These are phyloP conservation scores for Coregonus sp. DNA, from an alignment of 2,797 vertebrate genomes.

Conservation along the genomic window DNA sequence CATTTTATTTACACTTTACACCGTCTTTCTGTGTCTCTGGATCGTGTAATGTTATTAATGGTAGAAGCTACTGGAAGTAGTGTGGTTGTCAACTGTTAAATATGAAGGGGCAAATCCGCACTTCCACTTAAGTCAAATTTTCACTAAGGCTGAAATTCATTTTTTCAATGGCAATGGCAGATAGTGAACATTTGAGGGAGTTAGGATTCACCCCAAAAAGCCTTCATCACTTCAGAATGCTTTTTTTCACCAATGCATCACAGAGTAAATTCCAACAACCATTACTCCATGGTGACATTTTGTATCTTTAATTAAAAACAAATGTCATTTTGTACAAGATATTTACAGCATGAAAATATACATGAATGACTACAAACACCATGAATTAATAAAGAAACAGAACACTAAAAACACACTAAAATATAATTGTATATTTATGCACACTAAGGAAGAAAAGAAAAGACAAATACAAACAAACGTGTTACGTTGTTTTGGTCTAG, in stretches of 20 bases:
- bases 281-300: slow-evolving; percentile 57
- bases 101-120: background rate
- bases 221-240: background rate
- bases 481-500: slow-evolving; percentile 93
- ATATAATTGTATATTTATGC: slow-evolving; percentile 29
- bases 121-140: background rate
- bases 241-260: background rate
- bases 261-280: slow-evolving; percentile 13
- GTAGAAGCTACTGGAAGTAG: background rate
- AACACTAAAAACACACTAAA: slow-evolving; percentile 49
- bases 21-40: background rate
- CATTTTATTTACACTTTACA: background rate
- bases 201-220: background rate
- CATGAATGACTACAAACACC: slow-evolving; percentile 75
- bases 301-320: slow-evolving; percentile 81
- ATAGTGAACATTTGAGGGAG: background rate
- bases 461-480: slow-evolving; percentile 52
- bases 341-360: slow-evolving; percentile 88
- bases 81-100: background rate
- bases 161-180: background rate
- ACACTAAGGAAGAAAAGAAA: slow-evolving; percentile 47
- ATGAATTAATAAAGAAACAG: slow-evolving; percentile 65
- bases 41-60: background rate
- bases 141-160: background rate
- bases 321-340: slow-evolving; percentile 86